Conservation (phyloP, 2,797 vertebrate species). For the Lates japonicus region DNA sequence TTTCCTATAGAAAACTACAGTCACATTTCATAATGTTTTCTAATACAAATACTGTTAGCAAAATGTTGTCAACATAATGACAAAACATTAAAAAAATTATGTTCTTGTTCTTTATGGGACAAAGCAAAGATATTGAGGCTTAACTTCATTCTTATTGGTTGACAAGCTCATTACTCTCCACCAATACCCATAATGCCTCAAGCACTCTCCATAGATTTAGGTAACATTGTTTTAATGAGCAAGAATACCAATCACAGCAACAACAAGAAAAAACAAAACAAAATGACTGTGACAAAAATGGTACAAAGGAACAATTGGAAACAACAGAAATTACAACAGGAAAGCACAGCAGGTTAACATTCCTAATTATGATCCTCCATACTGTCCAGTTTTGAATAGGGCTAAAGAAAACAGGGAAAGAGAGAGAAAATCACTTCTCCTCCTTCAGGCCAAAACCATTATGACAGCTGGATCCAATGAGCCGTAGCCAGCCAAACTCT, state of each 20-base stretch:
- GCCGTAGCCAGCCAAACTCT: constrained; percentile 30
- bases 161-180: constrained; percentile 1
- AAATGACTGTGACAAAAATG: constrained; percentile 1
- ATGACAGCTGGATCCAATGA: constrained; percentile 46
- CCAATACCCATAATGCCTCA: constrained; percentile 30
- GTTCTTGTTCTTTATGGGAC: neutral
- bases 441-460: constrained; percentile 45
- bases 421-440: constrained; percentile 6
- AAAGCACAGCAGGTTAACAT: neutral
- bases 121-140: neutral
- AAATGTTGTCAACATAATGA: too few species aligned
- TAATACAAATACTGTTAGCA: neutral
- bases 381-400: constrained; percentile 23
- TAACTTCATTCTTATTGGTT: constrained; percentile 11
- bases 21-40: neutral
- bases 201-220: constrained; percentile 1
- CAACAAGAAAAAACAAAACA: neutral
- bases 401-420: neutral
- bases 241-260: constrained; percentile 1
- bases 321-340: constrained; percentile 34
- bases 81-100: neutral
- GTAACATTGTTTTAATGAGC: constrained; percentile 19
- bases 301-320: constrained; percentile 3
- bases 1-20: neutral
- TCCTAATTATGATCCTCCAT: constrained; percentile 24